These are phyloP conservation scores for Dorcus parallelipipedus DNA, from an alignment of 2,888 invertebrate genomes.

Conservation along the genomic window DNA sequence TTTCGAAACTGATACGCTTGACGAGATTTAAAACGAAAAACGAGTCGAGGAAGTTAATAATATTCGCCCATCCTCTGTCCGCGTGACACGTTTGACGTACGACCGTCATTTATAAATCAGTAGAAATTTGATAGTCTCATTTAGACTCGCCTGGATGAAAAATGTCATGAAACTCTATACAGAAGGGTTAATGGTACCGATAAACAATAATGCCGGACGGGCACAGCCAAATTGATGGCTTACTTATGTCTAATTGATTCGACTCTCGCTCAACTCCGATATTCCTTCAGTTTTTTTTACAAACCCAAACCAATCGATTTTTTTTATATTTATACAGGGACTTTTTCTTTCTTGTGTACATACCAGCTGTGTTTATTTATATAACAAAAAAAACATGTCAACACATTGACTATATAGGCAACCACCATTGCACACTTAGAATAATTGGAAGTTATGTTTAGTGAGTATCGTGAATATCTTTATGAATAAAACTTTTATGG, in stretches of 20 bases:
- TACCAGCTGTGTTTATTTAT: no score
- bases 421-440: no score
- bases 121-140: conserved; percentile 2
- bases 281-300: no score
- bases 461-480: no score
- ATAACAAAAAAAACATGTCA: no score
- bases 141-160: background rate
- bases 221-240: background rate
- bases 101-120: conserved; percentile 17
- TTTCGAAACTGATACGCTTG: no score
- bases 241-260: background rate
- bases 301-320: no score
- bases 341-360: no score
- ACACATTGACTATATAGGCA: no score
- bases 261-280: background rate
- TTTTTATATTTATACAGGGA: no score
- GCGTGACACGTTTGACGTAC: conserved; percentile 25
- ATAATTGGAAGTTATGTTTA: no score
- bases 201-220: background rate
- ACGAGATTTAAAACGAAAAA: background rate
- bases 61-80: conserved; percentile 26
- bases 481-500: no score
- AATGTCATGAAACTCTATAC: background rate
- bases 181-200: conserved; percentile 2
- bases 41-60: conserved; percentile 23